Percentiles rank a stretch among this genome's conserved stretches.
These are phyloP conservation scores for Calosoma granatense DNA, from an alignment of 1,140 invertebrate species.

Conservation along the genomic window DNA sequence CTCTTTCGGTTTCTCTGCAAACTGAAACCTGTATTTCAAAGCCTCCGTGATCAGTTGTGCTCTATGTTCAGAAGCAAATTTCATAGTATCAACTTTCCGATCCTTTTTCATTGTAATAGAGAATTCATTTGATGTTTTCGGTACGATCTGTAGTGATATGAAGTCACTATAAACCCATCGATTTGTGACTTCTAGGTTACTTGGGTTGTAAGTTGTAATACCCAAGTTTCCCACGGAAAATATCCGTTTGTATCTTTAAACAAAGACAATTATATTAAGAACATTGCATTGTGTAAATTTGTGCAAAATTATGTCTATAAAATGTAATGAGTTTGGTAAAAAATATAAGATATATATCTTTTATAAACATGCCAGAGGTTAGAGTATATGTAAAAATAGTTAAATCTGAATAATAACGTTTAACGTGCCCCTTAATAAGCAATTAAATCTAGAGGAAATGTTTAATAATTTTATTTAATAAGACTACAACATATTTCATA, in stretches of 20 bases:
- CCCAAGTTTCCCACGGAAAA: slow-evolving; percentile 93
- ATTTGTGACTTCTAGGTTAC: slow-evolving; percentile 91
- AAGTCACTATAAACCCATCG: slow-evolving; percentile 83
- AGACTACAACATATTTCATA: no score
- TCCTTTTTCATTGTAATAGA: slow-evolving; percentile 81
- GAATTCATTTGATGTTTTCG: slow-evolving; percentile 57
- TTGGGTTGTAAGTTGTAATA: slow-evolving; percentile 95
- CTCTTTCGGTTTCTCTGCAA: slow-evolving; percentile 70
- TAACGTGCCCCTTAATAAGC: no score
- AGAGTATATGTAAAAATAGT: slow-evolving; percentile 9
- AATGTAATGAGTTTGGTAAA: slow-evolving; percentile 11
- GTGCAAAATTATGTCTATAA: slow-evolving; percentile 11
- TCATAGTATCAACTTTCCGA: slow-evolving; percentile 88
- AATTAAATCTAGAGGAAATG: no score
- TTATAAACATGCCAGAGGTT: slow-evolving; percentile 2
- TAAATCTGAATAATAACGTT: no score
- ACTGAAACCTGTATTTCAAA: slow-evolving; percentile 66
- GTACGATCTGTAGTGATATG: slow-evolving; percentile 53
- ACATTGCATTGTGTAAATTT: slow-evolving; percentile 15
- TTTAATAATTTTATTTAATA: no score
- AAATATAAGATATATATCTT: slow-evolving; percentile 14
- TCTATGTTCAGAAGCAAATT: slow-evolving; percentile 94
- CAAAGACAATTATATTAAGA: no score
- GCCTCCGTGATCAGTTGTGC: slow-evolving; percentile 86
- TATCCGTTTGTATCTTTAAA: slow-evolving; percentile 84